A percentile compares a stretch with the other conserved stretches of the same genome.
These are phyloP conservation scores for Trisateles emortualis DNA, from an alignment of 2,888 invertebrate species.

Conservation along the genomic window DNA sequence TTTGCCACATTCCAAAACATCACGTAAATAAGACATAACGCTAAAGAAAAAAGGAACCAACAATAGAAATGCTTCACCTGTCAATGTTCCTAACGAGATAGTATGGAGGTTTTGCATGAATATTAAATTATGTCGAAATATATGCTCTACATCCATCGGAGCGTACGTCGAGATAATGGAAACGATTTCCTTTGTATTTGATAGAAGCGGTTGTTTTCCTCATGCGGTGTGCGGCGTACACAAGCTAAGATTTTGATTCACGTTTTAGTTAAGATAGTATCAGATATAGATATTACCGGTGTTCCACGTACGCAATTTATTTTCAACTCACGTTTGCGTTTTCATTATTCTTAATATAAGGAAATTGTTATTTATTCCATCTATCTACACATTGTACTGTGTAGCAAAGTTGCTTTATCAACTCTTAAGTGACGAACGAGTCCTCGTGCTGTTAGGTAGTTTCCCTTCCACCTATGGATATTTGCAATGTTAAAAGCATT, in stretches of 20 bases:
- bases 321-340: neutral
- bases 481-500: too few relatives aligned
- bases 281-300: neutral
- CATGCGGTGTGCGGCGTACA: neutral
- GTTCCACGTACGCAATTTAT: neutral
- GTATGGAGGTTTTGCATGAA: slow-evolving; percentile 15
- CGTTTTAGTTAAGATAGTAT: neutral
- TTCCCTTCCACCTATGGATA: too few relatives aligned
- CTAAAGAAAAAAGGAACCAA: slow-evolving; percentile 2
- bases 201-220: slow-evolving; percentile 11
- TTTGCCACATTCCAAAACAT: neutral
- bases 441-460: too few relatives aligned
- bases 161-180: slow-evolving; percentile 24
- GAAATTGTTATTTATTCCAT: too few relatives aligned
- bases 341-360: neutral
- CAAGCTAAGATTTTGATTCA: slow-evolving; percentile 3
- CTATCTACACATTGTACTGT: too few relatives aligned
- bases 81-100: slow-evolving; percentile 13
- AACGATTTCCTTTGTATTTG: slow-evolving; percentile 27
- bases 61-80: slow-evolving; percentile 9
- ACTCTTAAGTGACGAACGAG: too few relatives aligned
- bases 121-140: slow-evolving; percentile 19
- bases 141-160: slow-evolving; percentile 12
- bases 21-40: neutral
- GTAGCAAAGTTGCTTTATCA: too few relatives aligned